phyloP scores from a whole-genome alignment of 2,113 vertebrate species.

The Hippolais icterina region DNA sequence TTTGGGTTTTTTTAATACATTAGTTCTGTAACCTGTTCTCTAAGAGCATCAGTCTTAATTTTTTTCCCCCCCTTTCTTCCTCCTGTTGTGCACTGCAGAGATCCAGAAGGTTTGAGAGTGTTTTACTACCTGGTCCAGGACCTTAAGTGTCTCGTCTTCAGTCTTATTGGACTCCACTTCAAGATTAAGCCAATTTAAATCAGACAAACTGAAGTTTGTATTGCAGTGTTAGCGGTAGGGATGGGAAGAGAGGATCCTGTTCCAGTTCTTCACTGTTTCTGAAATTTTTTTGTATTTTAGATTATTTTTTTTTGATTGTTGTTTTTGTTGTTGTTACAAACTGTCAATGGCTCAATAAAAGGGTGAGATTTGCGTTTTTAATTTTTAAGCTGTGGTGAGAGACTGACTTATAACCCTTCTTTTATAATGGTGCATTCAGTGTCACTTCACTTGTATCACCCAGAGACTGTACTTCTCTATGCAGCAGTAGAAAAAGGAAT shows the following conservation, averaged over 20 bases:
- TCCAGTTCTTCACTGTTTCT: conserved; percentile 30
- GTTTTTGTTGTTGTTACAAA: conserved; percentile 42
- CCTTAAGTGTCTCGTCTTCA: conserved; percentile 98
- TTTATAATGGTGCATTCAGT: not conserved
- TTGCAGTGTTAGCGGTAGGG: not conserved
- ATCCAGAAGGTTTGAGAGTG: conserved; percentile 95
- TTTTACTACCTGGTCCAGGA: conserved; percentile 99
- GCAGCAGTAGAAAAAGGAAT: not conserved
- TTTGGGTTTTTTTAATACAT: not conserved
- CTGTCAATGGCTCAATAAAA: conserved; percentile 69
- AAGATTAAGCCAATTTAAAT: conserved; percentile 98
- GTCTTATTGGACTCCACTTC: conserved; percentile 97
- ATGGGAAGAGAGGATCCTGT: not conserved
- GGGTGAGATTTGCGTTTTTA: conserved; percentile 11
- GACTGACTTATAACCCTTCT: not conserved
- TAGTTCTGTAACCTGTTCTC: not conserved
- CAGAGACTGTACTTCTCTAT: not conserved
- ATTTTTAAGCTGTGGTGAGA: conserved; percentile 6
- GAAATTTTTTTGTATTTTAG: conserved; percentile 68
- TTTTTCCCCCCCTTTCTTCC: not conserved
- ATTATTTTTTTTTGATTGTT: conserved; percentile 19
- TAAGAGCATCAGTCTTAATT: not conserved
- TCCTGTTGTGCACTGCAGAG: conserved; percentile 76
- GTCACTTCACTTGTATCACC: not conserved
- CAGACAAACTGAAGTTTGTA: conserved; percentile 37